These are phyloP conservation scores for Diacarnus erythraeanus DNA, from an alignment of 37 sponge, comb jelly and placozoan genomes.

Conservation along the genomic window DNA sequence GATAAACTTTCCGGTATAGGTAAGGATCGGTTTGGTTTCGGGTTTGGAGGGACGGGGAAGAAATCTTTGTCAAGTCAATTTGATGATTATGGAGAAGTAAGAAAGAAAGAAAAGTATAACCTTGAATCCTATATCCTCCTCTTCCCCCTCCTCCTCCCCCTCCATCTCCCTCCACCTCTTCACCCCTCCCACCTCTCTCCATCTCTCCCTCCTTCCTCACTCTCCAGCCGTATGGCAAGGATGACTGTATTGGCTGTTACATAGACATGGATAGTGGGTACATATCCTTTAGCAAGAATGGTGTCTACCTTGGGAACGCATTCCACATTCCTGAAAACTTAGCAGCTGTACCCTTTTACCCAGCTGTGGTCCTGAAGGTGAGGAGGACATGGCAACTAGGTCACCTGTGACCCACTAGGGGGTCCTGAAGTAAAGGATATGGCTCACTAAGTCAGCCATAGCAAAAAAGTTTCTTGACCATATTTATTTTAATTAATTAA, in stretches of 20 bases:
- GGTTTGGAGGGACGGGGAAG: slow-evolving; percentile 98
- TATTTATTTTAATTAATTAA: no score
- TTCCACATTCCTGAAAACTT: slow-evolving; percentile 79
- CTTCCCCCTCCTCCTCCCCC: neutral
- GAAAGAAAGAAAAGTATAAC: neutral
- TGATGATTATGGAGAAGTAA: slow-evolving; percentile 93
- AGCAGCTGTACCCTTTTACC: slow-evolving; percentile 75
- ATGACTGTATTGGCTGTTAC: slow-evolving; percentile 86
- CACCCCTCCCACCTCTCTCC: neutral
- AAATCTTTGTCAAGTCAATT: slow-evolving; percentile 84
- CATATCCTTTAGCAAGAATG: slow-evolving; percentile 89
- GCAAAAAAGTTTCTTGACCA: no score
- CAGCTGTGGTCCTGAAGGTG: slow-evolving; percentile 90
- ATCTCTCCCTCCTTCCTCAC: neutral
- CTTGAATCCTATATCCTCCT: neutral
- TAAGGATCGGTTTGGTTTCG: slow-evolving; percentile 82
- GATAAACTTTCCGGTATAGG: slow-evolving; percentile 13
- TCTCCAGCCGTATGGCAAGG: slow-evolving; percentile 76
- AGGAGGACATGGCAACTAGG: neutral
- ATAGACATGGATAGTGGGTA: slow-evolving; percentile 68
- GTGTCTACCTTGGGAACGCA: slow-evolving; percentile 78
- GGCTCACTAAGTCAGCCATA: no score
- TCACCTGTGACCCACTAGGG: neutral
- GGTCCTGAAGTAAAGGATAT: no score
- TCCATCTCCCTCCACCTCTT: neutral